Percentiles rank a stretch among this genome's conserved stretches.
Conservation (phyloP, 2,113 vertebrate genomes). For the Pseudorhombus dupliciocellatus region DNA sequence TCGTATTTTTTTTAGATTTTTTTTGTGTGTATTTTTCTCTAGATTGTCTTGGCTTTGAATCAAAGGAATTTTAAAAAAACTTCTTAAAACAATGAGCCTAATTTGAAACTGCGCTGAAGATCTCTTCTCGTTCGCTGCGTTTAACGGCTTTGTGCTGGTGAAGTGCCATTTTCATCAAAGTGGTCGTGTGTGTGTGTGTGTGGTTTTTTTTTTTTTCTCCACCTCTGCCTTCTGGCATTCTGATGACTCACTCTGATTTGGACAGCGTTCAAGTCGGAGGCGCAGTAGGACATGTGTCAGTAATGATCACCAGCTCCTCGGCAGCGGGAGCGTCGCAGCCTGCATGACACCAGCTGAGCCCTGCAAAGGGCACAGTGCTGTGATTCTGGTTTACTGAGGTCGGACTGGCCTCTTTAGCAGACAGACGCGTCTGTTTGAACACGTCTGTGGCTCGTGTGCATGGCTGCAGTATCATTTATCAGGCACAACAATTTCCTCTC, state of each 20-base stretch:
- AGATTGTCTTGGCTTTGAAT: neutral
- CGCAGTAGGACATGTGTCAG: slow-evolving; percentile 46
- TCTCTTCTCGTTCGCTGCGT: neutral
- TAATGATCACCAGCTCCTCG: slow-evolving; percentile 35
- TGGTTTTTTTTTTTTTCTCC: neutral
- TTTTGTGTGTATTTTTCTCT: no score
- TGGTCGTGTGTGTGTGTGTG: neutral
- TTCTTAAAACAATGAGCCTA: no score
- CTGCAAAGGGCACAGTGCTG: neutral
- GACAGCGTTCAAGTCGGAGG: slow-evolving; percentile 39
- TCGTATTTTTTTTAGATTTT: no score
- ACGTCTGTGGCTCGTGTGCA: no score
- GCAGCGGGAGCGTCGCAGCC: slow-evolving; percentile 14
- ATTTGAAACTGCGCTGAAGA: no score
- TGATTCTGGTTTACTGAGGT: neutral
- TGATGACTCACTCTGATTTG: slow-evolving; percentile 56
- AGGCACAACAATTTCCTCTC: neutral
- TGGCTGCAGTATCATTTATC: neutral
- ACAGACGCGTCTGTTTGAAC: no score
- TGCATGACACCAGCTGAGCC: slow-evolving; percentile 14
- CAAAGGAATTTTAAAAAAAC: no score
- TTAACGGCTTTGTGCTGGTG: neutral
- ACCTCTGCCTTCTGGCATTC: slow-evolving; percentile 52
- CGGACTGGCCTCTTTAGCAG: no score
- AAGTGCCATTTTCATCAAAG: slow-evolving; percentile 23